These are phyloP conservation scores for Passer domesticus DNA, from an alignment of 2,113 vertebrate species.

Conservation along the genomic window DNA sequence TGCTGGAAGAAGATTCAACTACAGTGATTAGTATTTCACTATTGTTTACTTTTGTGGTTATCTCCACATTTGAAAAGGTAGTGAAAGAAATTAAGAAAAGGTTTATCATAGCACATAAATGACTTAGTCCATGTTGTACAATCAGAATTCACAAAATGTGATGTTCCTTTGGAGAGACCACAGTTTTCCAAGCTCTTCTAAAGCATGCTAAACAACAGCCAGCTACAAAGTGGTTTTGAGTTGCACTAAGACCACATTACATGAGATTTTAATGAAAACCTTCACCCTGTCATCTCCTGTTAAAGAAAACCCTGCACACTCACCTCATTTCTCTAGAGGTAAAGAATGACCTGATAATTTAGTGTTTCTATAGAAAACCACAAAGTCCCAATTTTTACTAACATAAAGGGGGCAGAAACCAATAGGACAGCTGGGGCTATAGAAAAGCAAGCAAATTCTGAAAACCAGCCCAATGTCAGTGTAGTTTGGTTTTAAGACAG, in stretches of 20 bases:
- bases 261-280: neutral
- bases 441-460: neutral
- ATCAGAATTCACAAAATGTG: neutral
- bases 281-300: neutral
- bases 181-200: neutral
- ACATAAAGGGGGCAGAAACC: neutral
- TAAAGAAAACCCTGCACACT: neutral
- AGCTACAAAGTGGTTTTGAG: neutral
- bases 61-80: neutral
- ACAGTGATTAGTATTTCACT: neutral
- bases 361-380: neutral
- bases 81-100: neutral
- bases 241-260: neutral
- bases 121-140: neutral
- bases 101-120: neutral
- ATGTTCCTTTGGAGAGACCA: neutral
- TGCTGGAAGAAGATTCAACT: neutral
- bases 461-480: neutral
- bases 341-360: neutral
- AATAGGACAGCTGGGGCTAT: neutral
- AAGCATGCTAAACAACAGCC: neutral
- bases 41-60: neutral
- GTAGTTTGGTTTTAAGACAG: neutral
- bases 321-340: neutral
- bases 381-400: slow-evolving; percentile 13